A percentile compares a stretch with the other conserved stretches of the same genome.
Conservation (phyloP, 2,113 vertebrate genomes). For the Anoplopoma fimbria region DNA sequence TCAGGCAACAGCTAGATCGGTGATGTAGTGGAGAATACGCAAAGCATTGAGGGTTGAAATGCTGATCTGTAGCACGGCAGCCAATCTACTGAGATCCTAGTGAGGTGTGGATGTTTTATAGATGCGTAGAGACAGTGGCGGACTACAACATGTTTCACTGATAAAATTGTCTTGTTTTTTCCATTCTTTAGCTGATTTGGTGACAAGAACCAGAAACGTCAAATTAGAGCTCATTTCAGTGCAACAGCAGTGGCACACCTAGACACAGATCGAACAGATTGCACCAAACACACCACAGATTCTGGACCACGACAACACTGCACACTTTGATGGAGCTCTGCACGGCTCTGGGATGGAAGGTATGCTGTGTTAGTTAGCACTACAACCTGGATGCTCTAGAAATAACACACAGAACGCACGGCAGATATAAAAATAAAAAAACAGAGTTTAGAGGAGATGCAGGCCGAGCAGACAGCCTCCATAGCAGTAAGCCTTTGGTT, state of each 20-base stretch:
- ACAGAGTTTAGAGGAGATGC: constrained; percentile 84
- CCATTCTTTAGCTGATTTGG: constrained; percentile 53
- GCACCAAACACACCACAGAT: constrained; percentile 67
- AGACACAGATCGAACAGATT: constrained; percentile 74
- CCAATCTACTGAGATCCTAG: constrained; percentile 74
- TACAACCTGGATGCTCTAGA: constrained; percentile 72
- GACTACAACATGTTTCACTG: constrained; percentile 50
- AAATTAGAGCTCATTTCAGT: constrained; percentile 61
- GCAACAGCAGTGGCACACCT: constrained; percentile 76
- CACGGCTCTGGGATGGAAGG: constrained; percentile 69
- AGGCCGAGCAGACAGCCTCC: constrained; percentile 68
- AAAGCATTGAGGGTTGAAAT: constrained; percentile 69
- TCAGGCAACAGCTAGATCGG: constrained; percentile 65
- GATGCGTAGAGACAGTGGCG: constrained; percentile 56
- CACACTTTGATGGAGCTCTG: constrained; percentile 73
- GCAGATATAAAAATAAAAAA: constrained; percentile 61
- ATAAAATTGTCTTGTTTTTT: constrained; percentile 40
- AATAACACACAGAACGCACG: constrained; percentile 64
- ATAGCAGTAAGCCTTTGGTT: constrained; percentile 53
- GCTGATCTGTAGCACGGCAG: constrained; percentile 79
- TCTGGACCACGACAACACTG: constrained; percentile 60
- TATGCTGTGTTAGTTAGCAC: constrained; percentile 75
- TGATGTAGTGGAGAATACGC: constrained; percentile 63
- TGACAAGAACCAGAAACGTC: constrained; percentile 44
- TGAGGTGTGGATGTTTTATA: constrained; percentile 49